Evolutionary conservation across 2,797 vertebrate species (phyloP).

Genomic region (Clarias pachynema): DNA sequence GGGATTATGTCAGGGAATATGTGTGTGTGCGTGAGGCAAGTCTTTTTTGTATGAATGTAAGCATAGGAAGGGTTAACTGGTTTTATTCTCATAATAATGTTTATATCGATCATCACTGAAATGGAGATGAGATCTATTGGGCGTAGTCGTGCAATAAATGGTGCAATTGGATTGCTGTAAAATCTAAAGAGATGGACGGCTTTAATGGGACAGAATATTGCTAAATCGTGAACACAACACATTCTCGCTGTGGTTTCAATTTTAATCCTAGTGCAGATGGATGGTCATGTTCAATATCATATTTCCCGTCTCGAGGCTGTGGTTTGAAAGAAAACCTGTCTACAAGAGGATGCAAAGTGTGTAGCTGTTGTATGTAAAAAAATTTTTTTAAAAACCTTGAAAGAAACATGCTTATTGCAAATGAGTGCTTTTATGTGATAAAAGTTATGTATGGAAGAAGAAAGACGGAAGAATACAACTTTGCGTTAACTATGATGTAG

Average conservation of each 20-base stretch:
- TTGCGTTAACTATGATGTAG: not conserved
- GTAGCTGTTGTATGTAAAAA: not conserved
- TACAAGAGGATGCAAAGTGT: not conserved
- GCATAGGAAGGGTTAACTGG: not conserved
- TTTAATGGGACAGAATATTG: slow-evolving; percentile 4
- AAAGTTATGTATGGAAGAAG: not conserved
- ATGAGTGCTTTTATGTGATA: not conserved
- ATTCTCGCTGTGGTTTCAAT: not conserved
- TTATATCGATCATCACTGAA: not conserved
- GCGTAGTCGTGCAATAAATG: not conserved
- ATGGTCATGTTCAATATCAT: not conserved
- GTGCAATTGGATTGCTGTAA: not conserved
- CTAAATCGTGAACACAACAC: not conserved
- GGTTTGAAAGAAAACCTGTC: not conserved
- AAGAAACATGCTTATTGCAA: not conserved
- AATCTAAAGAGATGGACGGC: not conserved
- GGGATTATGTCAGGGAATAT: not conserved
- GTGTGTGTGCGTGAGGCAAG: not conserved
- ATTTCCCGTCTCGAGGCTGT: not conserved
- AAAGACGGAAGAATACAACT: not conserved
- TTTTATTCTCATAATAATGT: not conserved
- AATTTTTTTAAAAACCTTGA: not conserved
- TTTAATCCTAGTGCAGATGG: not conserved
- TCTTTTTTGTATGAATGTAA: not conserved
- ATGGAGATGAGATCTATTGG: slow-evolving; percentile 5